Percentiles rank a stretch among this genome's conserved stretches.
These are phyloP conservation scores for Pluvialis apricaria DNA, from an alignment of 2,113 vertebrate genomes.

Conservation along the genomic window DNA sequence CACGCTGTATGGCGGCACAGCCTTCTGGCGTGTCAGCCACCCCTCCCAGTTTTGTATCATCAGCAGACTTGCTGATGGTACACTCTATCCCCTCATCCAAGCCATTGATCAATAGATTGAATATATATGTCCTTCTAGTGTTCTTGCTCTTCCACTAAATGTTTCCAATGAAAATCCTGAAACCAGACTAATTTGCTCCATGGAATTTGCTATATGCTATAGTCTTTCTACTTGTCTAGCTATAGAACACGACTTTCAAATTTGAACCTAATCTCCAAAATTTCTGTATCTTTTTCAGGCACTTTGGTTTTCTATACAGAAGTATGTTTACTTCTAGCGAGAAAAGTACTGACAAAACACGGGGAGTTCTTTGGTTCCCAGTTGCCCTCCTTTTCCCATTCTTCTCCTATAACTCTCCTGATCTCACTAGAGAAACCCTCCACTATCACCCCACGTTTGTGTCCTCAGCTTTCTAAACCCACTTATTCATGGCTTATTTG, in stretches of 20 bases:
- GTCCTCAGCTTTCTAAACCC: not conserved
- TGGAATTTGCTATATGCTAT: not conserved
- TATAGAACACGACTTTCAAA: not conserved
- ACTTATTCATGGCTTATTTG: not conserved
- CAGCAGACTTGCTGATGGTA: no score
- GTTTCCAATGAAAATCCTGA: not conserved
- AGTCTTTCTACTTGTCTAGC: not conserved
- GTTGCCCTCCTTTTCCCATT: not conserved
- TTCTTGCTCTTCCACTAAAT: not conserved
- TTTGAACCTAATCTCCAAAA: not conserved
- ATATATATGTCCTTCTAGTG: not conserved
- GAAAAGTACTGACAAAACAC: not conserved
- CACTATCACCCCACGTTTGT: accelerated
- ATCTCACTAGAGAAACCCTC: not conserved
- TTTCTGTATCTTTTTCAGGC: not conserved
- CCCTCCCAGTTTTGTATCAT: no score
- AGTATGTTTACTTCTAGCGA: not conserved
- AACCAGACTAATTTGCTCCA: not conserved
- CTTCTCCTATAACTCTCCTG: not conserved
- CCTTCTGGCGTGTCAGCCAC: no score
- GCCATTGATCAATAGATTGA: no score
- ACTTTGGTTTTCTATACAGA: not conserved
- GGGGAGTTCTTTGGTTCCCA: not conserved
- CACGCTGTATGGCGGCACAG: no score
- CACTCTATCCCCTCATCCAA: no score